These are phyloP conservation scores for Drosophila saltans DNA, from an alignment of 1,140 invertebrate species.

Conservation along the genomic window DNA sequence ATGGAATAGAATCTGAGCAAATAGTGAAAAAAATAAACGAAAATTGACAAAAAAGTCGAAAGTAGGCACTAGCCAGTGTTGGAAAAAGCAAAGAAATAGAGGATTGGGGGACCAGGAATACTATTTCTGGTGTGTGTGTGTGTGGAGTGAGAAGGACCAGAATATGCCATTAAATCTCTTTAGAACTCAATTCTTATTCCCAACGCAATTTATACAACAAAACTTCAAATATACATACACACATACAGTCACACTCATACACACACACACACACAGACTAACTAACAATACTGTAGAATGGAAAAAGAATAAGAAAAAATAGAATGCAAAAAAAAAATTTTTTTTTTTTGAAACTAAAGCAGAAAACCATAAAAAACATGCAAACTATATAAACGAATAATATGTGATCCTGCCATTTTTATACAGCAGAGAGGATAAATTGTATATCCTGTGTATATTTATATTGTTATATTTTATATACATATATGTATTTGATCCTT, in stretches of 20 bases:
- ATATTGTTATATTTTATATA: too few relatives aligned
- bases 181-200: slow-evolving; percentile 82
- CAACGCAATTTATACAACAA: slow-evolving; percentile 82
- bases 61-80: slow-evolving; percentile 1
- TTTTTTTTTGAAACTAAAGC: not conserved
- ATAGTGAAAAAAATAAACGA: not conserved
- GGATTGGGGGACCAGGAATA: too few relatives aligned
- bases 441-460: too few relatives aligned
- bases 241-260: slow-evolving; percentile 34
- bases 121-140: not conserved
- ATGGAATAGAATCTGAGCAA: not conserved
- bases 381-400: slow-evolving; percentile 3
- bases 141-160: slow-evolving; percentile 42
- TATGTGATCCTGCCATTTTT: slow-evolving; percentile 2
- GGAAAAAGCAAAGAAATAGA: not conserved
- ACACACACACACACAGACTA: slow-evolving; percentile 17
- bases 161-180: slow-evolving; percentile 79
- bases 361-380: not conserved
- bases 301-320: slow-evolving; percentile 34
- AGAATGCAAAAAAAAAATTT: not conserved
- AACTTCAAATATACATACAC: slow-evolving; percentile 59
- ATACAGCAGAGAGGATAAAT: not conserved
- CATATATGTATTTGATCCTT: too few relatives aligned
- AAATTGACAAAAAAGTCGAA: slow-evolving; percentile 62
- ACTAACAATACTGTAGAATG: slow-evolving; percentile 55